Evolutionary conservation across 2,113 vertebrate genomes (phyloP), one percentile per base, ranked within the genome.

Genomic region (Amazona vittata): DNA sequence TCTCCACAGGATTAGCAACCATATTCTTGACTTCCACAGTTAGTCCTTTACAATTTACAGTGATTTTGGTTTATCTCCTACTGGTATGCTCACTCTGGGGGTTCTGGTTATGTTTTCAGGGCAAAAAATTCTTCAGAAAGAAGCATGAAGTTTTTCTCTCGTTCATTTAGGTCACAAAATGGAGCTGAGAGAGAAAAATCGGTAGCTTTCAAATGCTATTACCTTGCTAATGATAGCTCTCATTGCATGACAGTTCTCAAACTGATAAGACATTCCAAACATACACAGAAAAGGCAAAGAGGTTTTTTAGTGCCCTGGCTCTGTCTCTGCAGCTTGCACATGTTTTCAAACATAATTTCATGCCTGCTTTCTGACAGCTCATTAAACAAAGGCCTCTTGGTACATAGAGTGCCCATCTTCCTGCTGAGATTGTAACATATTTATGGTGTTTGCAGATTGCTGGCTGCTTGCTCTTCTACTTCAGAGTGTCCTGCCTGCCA

Each of bases 301-400:
- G 93, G 93, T 97, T 96, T 98, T 97, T 96, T 26, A 91, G 96
- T 93, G 97, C 93, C 94, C 94, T 67, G 1, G 77, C 96, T 97
- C 98, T 94, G 95, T 96, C 98, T 98, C 97, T 96, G 97, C 97
- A 95, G 98, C 97, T 96, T 94, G 98, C 98, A 98, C 98, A 97
- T 98, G 98, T 98, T 98, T 98, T 98, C 98, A 97, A 97, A 98
- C 97, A 98, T 98, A 98, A 98, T 98, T 98, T 98, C 98, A 97
- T 98, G 98, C 97, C 97, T 98, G 97, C 97, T 98, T 98, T 97
- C 98, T 98, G 98, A 98, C 98, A 98, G 98, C 97, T 98, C 98
- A 98, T 98, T 98, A 98, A 98, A 98, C 98, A 98, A 98, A 98
- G 98, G 98, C 97, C 98, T 98, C 98, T 97, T 86, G 97, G 98